Evolutionary conservation across 1,140 invertebrate genomes (phyloP), one percentile per base, ranked within the genome.

Genomic region (Pinna nobilis): DNA sequence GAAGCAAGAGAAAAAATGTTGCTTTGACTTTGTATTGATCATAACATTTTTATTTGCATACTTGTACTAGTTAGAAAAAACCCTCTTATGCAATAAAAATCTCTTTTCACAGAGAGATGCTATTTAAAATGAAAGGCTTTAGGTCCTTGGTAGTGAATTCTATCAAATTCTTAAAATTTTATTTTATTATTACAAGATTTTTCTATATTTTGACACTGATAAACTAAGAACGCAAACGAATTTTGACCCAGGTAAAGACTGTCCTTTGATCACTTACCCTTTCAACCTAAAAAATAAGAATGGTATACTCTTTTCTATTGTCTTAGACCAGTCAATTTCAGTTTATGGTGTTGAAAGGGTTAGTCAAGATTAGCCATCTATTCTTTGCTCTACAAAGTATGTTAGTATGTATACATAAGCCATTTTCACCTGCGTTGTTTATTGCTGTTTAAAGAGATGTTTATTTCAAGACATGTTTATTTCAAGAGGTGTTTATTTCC

Each of bases 261-360:
- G 33, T 33, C 37, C 32, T 35, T n/a, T 18, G 28, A 25, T 33
- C 55, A 33, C 9, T 25, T 59, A 30, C 18, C 37, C 15, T 25
- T 35, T 30, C 55, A 35, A 33, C 20, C 20, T 11, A 18, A 18
- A 35, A 59, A n/a, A 59, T 35, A 1, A 18, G 30, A n/a, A 33
- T 59, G 33, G 30, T 33, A 59, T 15, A 59, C 33, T 59, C 37
- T 59, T n/a, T 33, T 35, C 6, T 59, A 33, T 33, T 59, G 51
- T 53, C 5, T 35, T 32, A 32, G 33, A 33, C 37, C 30, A 53
- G 18, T 59, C 30, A 35, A 25, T 59, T n/a, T 1, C 37, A 28
- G 15, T 47, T 15, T 47, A 20, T 20, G 30, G 50, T 11, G 23
- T 53, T 59, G 33, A 33, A 20, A 20, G 18, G 33, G 32, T 59